These are phyloP conservation scores for Brotogeris chrysoptera DNA, from an alignment of 2,797 vertebrate genomes.

Conservation along the genomic window DNA sequence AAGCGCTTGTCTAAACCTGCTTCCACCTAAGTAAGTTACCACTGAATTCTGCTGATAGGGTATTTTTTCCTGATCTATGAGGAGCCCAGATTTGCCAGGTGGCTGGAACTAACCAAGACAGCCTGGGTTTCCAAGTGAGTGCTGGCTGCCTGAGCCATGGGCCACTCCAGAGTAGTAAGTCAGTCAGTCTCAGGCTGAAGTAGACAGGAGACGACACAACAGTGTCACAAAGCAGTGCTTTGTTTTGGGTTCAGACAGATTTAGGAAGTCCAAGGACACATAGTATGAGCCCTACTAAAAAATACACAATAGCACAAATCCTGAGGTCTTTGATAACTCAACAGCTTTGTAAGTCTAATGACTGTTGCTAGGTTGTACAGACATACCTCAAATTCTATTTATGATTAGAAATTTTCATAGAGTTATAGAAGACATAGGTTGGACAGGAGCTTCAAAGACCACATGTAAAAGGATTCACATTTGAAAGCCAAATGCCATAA, in stretches of 20 bases:
- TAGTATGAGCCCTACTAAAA: background rate
- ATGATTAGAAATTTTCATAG: background rate
- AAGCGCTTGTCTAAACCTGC: background rate
- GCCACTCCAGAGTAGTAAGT: background rate
- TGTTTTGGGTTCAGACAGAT: background rate
- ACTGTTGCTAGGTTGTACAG: background rate
- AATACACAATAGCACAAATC: background rate
- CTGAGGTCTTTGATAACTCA: background rate
- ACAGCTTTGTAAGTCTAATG: background rate
- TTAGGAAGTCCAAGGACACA: background rate
- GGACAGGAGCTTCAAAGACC: background rate
- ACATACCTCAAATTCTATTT: background rate
- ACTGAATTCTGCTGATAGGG: background rate
- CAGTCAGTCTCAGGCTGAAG: background rate
- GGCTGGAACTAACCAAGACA: background rate
- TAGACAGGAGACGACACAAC: accelerated
- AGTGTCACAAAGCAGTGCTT: background rate
- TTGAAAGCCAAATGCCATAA: background rate
- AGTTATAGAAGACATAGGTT: background rate
- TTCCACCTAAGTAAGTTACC: background rate
- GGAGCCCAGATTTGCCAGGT: background rate
- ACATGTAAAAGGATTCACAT: background rate
- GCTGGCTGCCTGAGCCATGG: background rate
- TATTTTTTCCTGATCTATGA: background rate
- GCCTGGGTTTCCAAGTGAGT: accelerated